Evolutionary conservation across 1,140 invertebrate genomes (phyloP).

Genomic region (Bilobella aurantiaca): DNA sequence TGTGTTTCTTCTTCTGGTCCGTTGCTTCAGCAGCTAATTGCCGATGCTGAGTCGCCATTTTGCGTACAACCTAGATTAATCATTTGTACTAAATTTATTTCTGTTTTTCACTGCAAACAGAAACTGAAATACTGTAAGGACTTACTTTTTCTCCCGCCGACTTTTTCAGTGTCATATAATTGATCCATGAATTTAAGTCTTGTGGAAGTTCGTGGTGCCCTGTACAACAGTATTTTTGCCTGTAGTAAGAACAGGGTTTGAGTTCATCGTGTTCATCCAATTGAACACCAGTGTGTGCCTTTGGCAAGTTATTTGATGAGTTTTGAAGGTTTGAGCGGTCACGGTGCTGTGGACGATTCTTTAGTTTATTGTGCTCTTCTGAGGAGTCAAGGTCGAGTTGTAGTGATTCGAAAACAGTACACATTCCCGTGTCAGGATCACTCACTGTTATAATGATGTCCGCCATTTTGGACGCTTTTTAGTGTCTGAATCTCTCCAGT

Average conservation of each 20-base stretch:
- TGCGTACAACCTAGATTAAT: conserved; percentile 21
- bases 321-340: too few relatives aligned
- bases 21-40: conserved; percentile 12
- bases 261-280: too few relatives aligned
- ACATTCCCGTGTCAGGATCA: conserved; percentile 13
- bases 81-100: too few relatives aligned
- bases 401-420: not conserved
- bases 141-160: conserved; percentile 24
- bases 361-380: too few relatives aligned
- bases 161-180: conserved; percentile 12
- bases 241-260: conserved; percentile 23
- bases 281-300: too few relatives aligned
- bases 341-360: too few relatives aligned
- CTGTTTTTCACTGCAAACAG: too few relatives aligned
- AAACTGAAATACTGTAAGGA: not conserved
- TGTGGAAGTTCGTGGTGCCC: not conserved
- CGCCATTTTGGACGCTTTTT: too few relatives aligned
- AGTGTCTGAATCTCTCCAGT: too few relatives aligned
- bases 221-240: conserved; percentile 11
- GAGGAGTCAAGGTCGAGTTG: not conserved
- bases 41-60: conserved; percentile 15
- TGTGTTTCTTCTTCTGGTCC: conserved; percentile 3
- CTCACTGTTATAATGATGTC: conserved; percentile 17
- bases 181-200: conserved; percentile 10
- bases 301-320: too few relatives aligned